Percentiles rank a stretch among this genome's conserved stretches.
phyloP scores from a whole-genome alignment of 1,140 invertebrate species.

The Lordiphosa stackelbergi region DNA sequence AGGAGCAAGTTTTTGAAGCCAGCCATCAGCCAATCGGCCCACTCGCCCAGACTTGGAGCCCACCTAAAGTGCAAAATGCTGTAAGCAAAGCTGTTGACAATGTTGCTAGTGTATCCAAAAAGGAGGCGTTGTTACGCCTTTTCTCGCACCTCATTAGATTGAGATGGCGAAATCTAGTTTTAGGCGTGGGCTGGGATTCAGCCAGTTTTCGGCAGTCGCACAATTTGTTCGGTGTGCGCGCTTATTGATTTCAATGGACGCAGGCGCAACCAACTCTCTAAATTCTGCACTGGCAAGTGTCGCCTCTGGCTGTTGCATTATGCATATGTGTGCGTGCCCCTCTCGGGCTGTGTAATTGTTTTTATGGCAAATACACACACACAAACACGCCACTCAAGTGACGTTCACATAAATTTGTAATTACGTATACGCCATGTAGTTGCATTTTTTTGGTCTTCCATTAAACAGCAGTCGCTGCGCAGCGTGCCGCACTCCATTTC shows the following conservation, averaged over 20 bases:
- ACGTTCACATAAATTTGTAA: slow-evolving; percentile 70
- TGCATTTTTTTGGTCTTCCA: slow-evolving; percentile 42
- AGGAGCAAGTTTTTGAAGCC: slow-evolving; percentile 31
- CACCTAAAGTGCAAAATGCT: slow-evolving; percentile 60
- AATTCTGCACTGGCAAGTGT: slow-evolving; percentile 24
- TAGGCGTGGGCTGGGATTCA: slow-evolving; percentile 30
- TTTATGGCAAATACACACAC: slow-evolving; percentile 31
- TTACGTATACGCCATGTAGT: slow-evolving; percentile 72
- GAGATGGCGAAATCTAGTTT: slow-evolving; percentile 13
- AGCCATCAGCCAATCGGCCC: slow-evolving; percentile 28
- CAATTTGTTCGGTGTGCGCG: slow-evolving; percentile 64
- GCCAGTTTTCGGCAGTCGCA: slow-evolving; percentile 33
- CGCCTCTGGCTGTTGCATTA: slow-evolving; percentile 47
- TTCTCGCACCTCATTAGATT: slow-evolving; percentile 62
- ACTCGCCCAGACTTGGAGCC: slow-evolving; percentile 8
- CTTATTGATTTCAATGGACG: slow-evolving; percentile 59
- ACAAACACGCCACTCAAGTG: slow-evolving; percentile 8
- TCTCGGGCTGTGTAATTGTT: slow-evolving; percentile 41
- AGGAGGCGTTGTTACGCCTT: slow-evolving; percentile 38
- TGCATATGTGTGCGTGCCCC: slow-evolving; percentile 15
- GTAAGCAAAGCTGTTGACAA: slow-evolving; percentile 71
- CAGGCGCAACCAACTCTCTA: slow-evolving; percentile 3
- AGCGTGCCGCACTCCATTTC: slow-evolving; percentile 51
- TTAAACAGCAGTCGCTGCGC: slow-evolving; percentile 38
- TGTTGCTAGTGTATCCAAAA: slow-evolving; percentile 29